Conservation (phyloP, 2,888 invertebrate genomes). For the Trachelus tabidus region DNA sequence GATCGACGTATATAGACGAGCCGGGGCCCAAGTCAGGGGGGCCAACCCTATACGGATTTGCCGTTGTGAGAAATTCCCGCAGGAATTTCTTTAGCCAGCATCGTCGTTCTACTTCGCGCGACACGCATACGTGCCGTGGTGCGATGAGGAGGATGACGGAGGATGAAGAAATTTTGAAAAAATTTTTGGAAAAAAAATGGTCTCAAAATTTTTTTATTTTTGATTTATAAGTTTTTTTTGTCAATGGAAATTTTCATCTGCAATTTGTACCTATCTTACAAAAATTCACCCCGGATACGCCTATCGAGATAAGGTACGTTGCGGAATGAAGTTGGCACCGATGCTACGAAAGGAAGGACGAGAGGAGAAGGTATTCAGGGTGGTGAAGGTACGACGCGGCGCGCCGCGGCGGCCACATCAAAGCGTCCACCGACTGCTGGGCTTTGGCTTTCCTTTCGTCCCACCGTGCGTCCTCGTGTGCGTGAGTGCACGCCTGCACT, state of each 20-base stretch:
- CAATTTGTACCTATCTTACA: background rate
- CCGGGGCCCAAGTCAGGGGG: background rate
- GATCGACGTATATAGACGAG: conserved; percentile 2
- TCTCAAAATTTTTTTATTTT: background rate
- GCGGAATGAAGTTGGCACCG: conserved; percentile 40
- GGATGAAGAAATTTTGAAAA: background rate
- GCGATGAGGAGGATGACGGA: background rate
- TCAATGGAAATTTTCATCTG: background rate
- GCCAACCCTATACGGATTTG: background rate
- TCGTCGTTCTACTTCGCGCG: background rate
- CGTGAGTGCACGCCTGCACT: conserved; percentile 31
- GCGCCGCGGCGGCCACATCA: conserved; percentile 58
- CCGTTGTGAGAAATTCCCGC: background rate
- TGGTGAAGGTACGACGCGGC: conserved; percentile 45
- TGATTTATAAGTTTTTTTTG: background rate
- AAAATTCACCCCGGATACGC: conserved; percentile 25
- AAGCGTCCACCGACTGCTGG: conserved; percentile 58
- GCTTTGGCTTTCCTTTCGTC: conserved; percentile 39
- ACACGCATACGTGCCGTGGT: background rate
- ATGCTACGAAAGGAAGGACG: background rate
- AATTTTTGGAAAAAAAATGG: background rate
- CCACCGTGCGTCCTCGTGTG: conserved; percentile 37
- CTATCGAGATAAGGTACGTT: conserved; percentile 41
- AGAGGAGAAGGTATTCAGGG: conserved; percentile 56
- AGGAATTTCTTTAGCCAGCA: background rate